Conservation (phyloP, 1,140 invertebrate genomes). For the Drosophila pseudoobscura region DNA sequence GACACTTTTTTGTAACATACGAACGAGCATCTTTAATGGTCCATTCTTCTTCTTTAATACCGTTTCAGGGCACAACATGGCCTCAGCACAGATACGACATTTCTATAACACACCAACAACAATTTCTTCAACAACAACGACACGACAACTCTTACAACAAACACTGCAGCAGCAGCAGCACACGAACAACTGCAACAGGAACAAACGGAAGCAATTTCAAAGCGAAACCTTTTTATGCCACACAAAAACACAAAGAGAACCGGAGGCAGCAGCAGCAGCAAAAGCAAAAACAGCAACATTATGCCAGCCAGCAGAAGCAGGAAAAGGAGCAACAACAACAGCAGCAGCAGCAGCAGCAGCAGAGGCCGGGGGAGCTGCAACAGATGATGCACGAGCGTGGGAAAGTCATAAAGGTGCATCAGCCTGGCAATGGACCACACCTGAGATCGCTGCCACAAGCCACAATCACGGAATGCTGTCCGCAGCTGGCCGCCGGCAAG, state of each 20-base stretch:
- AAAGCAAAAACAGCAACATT: conserved; percentile 41
- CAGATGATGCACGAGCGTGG: conserved; percentile 65
- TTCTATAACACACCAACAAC: conserved; percentile 82
- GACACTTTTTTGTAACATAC: background rate
- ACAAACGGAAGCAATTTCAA: conserved; percentile 74
- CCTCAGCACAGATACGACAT: conserved; percentile 83
- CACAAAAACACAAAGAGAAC: conserved; percentile 68
- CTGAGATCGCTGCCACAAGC: conserved; percentile 49
- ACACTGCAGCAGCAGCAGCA: conserved; percentile 44
- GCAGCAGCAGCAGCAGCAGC: conserved; percentile 35
- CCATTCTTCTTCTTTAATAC: conserved; percentile 22
- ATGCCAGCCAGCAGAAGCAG: conserved; percentile 48
- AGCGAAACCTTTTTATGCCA: conserved; percentile 60
- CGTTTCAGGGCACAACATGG: conserved; percentile 82
- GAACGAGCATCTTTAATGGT: conserved; percentile 47
- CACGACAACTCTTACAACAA: conserved; percentile 71
- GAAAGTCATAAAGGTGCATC: conserved; percentile 52
- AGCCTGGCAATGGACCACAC: conserved; percentile 63
- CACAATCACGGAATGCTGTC: conserved; percentile 33
- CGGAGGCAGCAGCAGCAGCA: conserved; percentile 40
- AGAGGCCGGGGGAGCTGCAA: conserved; percentile 28
- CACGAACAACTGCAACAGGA: conserved; percentile 39
- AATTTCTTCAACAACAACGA: conserved; percentile 68
- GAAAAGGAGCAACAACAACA: conserved; percentile 48
- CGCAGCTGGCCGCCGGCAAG: conserved; percentile 34